These are phyloP conservation scores for Lampris megalopsis DNA, from an alignment of 2,113 vertebrate genomes.

Conservation along the genomic window DNA sequence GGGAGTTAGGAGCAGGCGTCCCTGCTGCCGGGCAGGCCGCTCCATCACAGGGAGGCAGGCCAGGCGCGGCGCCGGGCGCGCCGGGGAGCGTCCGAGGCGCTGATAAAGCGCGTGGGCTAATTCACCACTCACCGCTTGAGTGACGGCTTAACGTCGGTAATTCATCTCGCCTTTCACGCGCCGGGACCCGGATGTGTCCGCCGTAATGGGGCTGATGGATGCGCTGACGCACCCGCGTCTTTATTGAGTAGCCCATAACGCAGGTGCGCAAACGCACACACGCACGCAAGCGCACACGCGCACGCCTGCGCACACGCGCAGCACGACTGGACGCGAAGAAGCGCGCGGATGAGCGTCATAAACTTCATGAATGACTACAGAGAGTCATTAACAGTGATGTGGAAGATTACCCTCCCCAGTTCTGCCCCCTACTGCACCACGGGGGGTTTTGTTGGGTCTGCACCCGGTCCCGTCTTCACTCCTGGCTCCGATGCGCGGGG, in stretches of 20 bases:
- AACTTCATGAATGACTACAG: too few species aligned
- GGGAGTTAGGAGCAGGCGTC: too few species aligned
- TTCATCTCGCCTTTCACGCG: conserved; percentile 98
- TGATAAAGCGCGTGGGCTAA: conserved; percentile 99
- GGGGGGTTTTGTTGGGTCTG: too few species aligned
- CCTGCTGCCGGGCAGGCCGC: conserved; percentile 90
- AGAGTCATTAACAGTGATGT: too few species aligned
- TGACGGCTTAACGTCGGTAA: conserved; percentile 99
- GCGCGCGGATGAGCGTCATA: too few species aligned
- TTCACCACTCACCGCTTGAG: conserved; percentile 99
- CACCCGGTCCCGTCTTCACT: too few species aligned
- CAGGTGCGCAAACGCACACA: neutral
- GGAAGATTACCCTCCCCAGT: too few species aligned
- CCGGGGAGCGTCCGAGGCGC: conserved; percentile 95
- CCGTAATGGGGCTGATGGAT: conserved; percentile 99
- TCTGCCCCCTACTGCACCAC: too few species aligned
- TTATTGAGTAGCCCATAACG: conserved; percentile 85
- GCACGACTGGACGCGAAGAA: too few species aligned
- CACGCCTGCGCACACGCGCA: neutral
- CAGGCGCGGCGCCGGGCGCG: conserved; percentile 88
- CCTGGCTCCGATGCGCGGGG: too few species aligned
- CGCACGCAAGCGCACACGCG: conserved; percentile 1
- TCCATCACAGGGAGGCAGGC: conserved; percentile 96
- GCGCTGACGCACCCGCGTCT: conserved; percentile 87
- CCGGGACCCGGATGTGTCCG: conserved; percentile 93